Base-by-base conservation (phyloP, 2,888 invertebrate genomes). In the Cantharis nigra region DNA sequence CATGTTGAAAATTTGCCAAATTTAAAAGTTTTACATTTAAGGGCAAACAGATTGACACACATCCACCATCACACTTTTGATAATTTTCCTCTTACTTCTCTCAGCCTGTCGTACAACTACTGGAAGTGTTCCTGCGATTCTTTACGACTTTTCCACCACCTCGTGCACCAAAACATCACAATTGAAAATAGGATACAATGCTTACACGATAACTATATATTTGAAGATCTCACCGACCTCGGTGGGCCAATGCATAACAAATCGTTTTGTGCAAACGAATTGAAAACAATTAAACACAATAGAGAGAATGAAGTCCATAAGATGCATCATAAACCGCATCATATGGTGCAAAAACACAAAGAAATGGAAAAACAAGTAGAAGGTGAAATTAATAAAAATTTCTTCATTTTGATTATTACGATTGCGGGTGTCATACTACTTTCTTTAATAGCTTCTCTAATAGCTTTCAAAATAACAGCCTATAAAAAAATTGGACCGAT, bases 91-190 rank as follows among this genome's bases (percentile, higher is more conserved):
- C 80, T 84, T 1, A 81, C 84, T 30, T 81, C 81, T n/a, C 76
- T 87, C 0, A 82, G 83, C 23, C 69, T 87, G n/a, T 80, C 83
- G 9, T 84, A 82, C 65, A 87, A 87, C 76, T 79, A 84, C 2
- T 87, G 86, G 86, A 80, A 81, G 18, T 87, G 87, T 69, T 82
- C 80, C 30, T 87, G 87, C 72, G 79, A 84, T 26, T 86, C 85
- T 4, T 79, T 86, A 18, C 77, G 84, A 76, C 76, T 86, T 5
- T 86, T 87, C 71, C 78, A 84, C 16, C 83, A 79, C 72, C 78
- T 87, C n/a, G 77, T 80, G 0, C 74, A 78, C n/a, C 82, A 76
- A 14, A 80, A 80, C n/a, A 81, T 83, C 11, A 81, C 84, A 10
- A 83, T 84, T 72, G 79, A 81, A 2, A 83, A 83, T 16, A 81